Evolutionary conservation across 2,888 invertebrate species (phyloP), one percentile per base, ranked within the genome.

Genomic region (Apamea monoglypha): DNA sequence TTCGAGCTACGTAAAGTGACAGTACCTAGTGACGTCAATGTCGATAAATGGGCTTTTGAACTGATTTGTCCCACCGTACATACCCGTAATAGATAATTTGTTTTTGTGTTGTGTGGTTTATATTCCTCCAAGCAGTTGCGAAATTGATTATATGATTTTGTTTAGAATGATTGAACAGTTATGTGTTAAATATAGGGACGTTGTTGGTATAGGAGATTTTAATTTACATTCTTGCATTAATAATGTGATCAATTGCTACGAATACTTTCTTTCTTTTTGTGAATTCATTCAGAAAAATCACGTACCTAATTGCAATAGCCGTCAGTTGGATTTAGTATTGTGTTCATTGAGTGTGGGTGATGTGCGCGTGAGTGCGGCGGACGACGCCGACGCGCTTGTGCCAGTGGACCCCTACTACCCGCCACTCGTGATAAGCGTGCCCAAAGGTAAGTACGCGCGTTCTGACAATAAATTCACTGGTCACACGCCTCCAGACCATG

Each of bases 191-290:
- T 85, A 83, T 83, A 74, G 40, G 0, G 25, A 47, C 14, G 47
- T 12, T 14, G 47, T 47, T 47, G 14, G 2, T 12, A 47, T 12
- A 44, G 73, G 73, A 18, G 50, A 64, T 63, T 71, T 59, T 59
- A 82, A 69, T 84, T 74, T 85, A 76, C 18, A 36, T 50, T 61
- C 87, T 82, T 64, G 85, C 44, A n/a, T 25, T 56, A 10, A 59
- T n/a, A 29, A 61, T 61, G 61, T 61, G 3, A 16, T 29, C 29
- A 29, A 63, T 29, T n/a, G n/a, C 10, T n/a, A 25, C 10, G 56
- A 53, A 53, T 56, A 12, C 12, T 56, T 56, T 25, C 12, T 56
- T 25, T 56, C 10, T 3, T n/a, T 25, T 56, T 53, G 53, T 53
- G 53, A 53, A 53, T 53, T 53, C 21, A 53, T 8, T 2, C 53